These are phyloP conservation scores for Pampus argenteus DNA, from an alignment of 2,797 vertebrate species.

Conservation along the genomic window DNA sequence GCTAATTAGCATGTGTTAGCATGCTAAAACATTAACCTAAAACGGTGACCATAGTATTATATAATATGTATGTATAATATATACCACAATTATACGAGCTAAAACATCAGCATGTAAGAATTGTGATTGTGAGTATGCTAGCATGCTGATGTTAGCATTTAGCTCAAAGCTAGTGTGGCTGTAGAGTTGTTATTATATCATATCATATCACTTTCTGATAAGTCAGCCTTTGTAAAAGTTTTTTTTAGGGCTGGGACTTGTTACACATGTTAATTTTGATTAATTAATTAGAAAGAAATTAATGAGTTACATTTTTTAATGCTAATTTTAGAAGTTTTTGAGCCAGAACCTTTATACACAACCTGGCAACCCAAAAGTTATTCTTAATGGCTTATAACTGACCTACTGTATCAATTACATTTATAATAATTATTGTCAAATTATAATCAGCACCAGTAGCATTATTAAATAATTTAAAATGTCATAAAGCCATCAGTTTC, in stretches of 20 bases:
- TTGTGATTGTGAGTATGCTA: not conserved
- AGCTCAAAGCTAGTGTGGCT: not conserved
- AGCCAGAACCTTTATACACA: no score
- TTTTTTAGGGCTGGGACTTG: no score
- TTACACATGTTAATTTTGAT: no score
- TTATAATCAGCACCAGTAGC: not conserved
- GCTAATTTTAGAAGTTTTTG: no score
- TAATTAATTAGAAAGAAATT: no score
- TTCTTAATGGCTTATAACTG: not conserved
- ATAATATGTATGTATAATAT: no score
- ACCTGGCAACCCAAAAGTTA: not conserved
- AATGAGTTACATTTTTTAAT: no score
- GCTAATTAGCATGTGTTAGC: conserved; percentile 2
- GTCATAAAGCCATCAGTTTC: not conserved
- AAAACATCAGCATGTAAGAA: not conserved
- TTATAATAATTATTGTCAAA: no score
- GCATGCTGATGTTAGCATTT: no score
- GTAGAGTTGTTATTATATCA: no score
- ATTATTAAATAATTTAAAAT: not conserved
- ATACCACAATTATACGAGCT: not conserved
- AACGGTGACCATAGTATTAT: not conserved
- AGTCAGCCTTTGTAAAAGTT: no score
- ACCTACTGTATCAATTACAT: not conserved
- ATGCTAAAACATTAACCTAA: not conserved
- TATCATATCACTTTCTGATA: no score